Evolutionary conservation across 2,113 vertebrate genomes (phyloP), one percentile per base, ranked within the genome.

Genomic region (Callionymus lyra): DNA sequence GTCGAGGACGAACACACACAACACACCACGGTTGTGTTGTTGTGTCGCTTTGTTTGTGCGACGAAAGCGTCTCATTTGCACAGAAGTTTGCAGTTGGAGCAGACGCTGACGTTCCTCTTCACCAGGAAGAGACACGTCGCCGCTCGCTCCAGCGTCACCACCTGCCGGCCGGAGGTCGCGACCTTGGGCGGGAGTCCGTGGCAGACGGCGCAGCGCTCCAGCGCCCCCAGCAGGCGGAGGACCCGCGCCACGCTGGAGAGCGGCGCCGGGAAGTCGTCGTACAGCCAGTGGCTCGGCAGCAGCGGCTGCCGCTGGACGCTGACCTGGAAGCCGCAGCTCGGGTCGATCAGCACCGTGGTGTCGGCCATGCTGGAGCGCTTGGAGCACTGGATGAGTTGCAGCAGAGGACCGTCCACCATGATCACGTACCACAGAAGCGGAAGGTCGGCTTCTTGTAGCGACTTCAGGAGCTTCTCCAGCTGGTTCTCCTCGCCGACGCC

Each of bases 331-430:
- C 46, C 62, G 53, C 85, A 82, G 50, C 72, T 77, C 0, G 74
- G 68, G 53, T 86, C 79, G 10, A 87, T 84, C 16, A 72, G 58
- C 57, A 87, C 76, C 0, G 57, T 46, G 39, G 86, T 85, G 77
- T 87, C 86, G 0, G 74, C 54, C 83, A 86, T 85, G 50, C 15
- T 53, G 15, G 86, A 87, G 50, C 66, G 63, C 46, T 85, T 87
- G 1, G 76, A 77, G 31, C 86, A 87, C 73, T 87, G 86, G 37
- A 84, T 58, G n/a, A 87, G 65, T 70, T 84, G 83, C 51, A 87
- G 63, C 56, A 68, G 73, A 0, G 86, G 86, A 1, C 86, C 86
- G 8, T 79, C 77, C 34, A 55, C 72, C 72, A 85, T 63, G 16
- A 86, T 70, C 10, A 76, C 72, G 10, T 79, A 81, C 86, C 86